Base-by-base conservation (phyloP, 2,797 vertebrate species). In the Clarias pachynema region DNA sequence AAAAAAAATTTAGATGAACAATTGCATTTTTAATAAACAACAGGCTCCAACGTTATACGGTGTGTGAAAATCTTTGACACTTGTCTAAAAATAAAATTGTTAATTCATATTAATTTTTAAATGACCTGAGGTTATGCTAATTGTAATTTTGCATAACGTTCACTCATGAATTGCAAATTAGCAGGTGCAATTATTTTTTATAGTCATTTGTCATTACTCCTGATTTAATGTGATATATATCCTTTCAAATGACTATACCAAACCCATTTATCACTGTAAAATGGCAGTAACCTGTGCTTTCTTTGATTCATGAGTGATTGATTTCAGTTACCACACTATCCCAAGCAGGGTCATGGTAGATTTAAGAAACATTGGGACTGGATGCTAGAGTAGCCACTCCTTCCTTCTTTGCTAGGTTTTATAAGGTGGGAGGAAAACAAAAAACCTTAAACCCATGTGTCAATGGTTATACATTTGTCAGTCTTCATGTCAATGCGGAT, bases 181-280 rank as follows among this genome's bases (percentile, higher is more conserved):
- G 75, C 88, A 75, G 83, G 84, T 89, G 87, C 79, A 91, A 86
- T 91, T 91, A 80, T 53, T 72, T 15, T 40, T 5, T 4, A 49
- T 82, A 87, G 88, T 82, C 93, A 94, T 94, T 92, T 94, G 91
- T 94, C 93, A 94, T 95, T 93, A 94, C 91, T 94, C 90, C 93
- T 93, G 91, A 86, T 94, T 94, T 94, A 95, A 94, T 94, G 92
- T 94, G 94, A 95, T 93, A 89, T 93, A 95, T 93, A 92, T 92
- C 92, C 93, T 94, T 93, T 95, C 94, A 94, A 92, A 94, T 93
- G 93, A 93, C 93, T 93, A 94, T 90, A 88, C 89, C 89, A 89
- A 82, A 90, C 85, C 89, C 91, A 95, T 95, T 91, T 91, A 94
- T 95, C 94, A 94, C 88, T 87, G 74, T 85, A 87, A 73, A 89